Evolutionary conservation across 23 tunicate genomes (phyloP).

Genomic region (Botrylloides violaceus): DNA sequence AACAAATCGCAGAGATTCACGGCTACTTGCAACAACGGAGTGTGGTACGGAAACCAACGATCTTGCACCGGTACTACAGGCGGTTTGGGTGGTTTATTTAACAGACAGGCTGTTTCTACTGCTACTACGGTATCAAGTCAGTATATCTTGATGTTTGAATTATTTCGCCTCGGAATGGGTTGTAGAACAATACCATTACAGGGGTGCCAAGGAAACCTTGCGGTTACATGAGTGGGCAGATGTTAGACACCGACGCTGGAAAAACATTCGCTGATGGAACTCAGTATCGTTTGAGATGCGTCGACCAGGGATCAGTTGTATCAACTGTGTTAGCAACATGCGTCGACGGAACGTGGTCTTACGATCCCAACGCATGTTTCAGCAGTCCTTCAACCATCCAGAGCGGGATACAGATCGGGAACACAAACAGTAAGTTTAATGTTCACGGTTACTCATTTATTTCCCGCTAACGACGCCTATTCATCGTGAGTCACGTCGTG

Average conservation of each 20-base stretch:
- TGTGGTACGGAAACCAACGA: neutral
- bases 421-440: no score
- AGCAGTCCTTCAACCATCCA: no score
- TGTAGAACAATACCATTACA: neutral
- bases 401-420: no score
- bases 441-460: no score
- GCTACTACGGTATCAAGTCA: neutral
- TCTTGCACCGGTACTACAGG: constrained; percentile 1
- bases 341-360: neutral
- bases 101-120: no score
- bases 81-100: neutral
- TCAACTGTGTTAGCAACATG: neutral
- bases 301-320: neutral
- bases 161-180: no score
- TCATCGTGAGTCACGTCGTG: no score
- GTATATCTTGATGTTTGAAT: no score
- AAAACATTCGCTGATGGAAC: neutral
- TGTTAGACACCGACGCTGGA: neutral
- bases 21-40: neutral
- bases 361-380: neutral
- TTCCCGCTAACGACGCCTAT: no score
- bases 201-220: neutral
- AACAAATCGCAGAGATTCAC: neutral
- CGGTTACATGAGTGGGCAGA: neutral
- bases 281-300: neutral